Evolutionary conservation across 2,888 invertebrate genomes (phyloP).

Genomic region (Ceraclea dissimilis): DNA sequence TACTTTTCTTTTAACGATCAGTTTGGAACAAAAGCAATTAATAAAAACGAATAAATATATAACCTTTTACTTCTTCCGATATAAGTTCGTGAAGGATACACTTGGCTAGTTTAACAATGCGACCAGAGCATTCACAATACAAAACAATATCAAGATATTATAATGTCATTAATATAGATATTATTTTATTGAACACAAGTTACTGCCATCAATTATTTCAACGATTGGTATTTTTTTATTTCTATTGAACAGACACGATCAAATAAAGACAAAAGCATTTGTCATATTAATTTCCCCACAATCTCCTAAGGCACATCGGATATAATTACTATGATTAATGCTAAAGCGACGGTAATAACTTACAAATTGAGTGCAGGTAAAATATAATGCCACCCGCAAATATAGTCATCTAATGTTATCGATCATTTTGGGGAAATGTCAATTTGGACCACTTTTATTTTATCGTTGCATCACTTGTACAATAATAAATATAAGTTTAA

Average conservation of each 20-base stretch:
- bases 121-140: too few species aligned
- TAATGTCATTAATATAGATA: not conserved
- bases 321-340: conserved; percentile 26
- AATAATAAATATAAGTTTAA: not conserved
- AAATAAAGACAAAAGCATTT: conserved; percentile 12
- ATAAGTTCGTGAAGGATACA: too few species aligned
- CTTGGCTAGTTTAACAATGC: too few species aligned
- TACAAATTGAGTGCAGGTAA: conserved; percentile 23
- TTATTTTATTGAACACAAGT: not conserved
- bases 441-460: conserved; percentile 1
- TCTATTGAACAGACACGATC: not conserved
- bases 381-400: conserved; percentile 25
- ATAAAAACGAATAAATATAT: too few species aligned
- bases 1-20: too few species aligned
- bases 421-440: conserved; percentile 25
- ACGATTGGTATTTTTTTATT: not conserved
- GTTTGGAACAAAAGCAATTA: too few species aligned
- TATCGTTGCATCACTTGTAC: not conserved
- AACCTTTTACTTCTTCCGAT: too few species aligned
- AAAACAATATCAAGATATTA: not conserved
- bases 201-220: not conserved
- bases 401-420: conserved; percentile 22
- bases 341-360: conserved; percentile 21
- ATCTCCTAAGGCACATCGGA: conserved; percentile 24
- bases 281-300: conserved; percentile 25